Percentiles rank a stretch among this genome's conserved stretches.
Conservation (phyloP, 2,888 invertebrate genomes). For the Drosophila macrospina region DNA sequence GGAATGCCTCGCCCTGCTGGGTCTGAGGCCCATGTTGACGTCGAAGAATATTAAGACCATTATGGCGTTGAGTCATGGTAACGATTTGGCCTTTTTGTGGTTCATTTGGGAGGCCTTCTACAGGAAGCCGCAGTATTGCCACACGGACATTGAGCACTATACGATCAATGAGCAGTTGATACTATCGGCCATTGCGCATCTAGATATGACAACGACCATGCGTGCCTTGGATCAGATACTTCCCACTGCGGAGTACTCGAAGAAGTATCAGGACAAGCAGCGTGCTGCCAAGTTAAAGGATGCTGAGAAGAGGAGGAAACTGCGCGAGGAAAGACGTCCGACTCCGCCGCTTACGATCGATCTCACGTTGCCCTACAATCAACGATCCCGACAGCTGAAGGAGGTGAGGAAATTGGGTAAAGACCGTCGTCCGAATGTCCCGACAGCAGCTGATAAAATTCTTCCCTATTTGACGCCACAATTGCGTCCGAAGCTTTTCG, state of each 20-base stretch:
- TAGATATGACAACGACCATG: constrained; percentile 83
- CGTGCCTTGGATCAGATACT: constrained; percentile 81
- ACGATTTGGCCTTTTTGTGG: constrained; percentile 84
- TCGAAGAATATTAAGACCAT: constrained; percentile 55
- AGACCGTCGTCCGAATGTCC: neutral
- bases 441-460: rapidly evolving
- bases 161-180: constrained; percentile 83
- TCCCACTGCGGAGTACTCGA: constrained; percentile 65
- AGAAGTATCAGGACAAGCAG: constrained; percentile 21
- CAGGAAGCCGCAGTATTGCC: constrained; percentile 26
- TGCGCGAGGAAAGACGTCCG: neutral
- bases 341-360: neutral
- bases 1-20: constrained; percentile 54
- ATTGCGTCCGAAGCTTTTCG: constrained; percentile 39
- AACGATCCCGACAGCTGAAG: neutral
- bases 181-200: constrained; percentile 80
- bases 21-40: constrained; percentile 71
- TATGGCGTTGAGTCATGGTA: constrained; percentile 77
- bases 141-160: constrained; percentile 20
- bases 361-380: neutral
- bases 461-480: constrained; percentile 45
- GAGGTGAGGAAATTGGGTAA: neutral
- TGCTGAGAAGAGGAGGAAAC: neutral
- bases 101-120: constrained; percentile 83
- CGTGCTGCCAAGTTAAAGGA: neutral